Evolutionary conservation across 2,888 invertebrate species (phyloP), one percentile per base, ranked within the genome.

Genomic region (Acleris holmiana): DNA sequence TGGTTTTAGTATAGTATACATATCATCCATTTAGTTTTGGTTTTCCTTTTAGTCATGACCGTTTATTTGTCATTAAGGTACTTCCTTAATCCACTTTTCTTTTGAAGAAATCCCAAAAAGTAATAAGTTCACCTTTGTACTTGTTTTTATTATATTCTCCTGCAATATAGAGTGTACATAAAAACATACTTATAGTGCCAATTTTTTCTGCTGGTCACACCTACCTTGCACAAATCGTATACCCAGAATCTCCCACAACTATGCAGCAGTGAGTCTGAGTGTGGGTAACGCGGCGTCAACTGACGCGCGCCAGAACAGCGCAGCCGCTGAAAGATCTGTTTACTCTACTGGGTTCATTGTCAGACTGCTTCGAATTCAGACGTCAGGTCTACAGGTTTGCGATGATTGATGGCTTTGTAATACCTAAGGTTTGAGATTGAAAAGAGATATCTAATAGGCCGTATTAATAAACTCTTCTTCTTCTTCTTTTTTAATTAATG

Each of bases 281-380:
- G 7, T 23, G 15, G 13, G 23, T 44, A 8, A 44, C 13, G 6
- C 76, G 83, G 79, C 85, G 80, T 80, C 80, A 77, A 76, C 85
- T 78, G 89, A 71, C 79, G 89, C 88, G 81, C 83, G 85, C 88
- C 90, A 89, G 80, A 79, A 84, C 80, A 13, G 35, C 35, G 35
- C 35, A 0, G 35, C 13, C 79, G 89, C 68, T 79, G 88, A 91
- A 72, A 82, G 91, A 91, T 86, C 78, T 91, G 91, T 90, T 90
- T 90, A 90, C 84, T 79, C 77, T 76, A 82, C 80, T 82, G 88
- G 88, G 91, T 91, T 91, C 91, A 91, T 90, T 90, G 91, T 91
- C 91, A 91, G 90, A 84, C 77, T 79, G 77, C 82, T 86, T 86
- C 85, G 87, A 85, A 89, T 86, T 88, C 88, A 89, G 86, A 88